phyloP scores from a whole-genome alignment of 2,797 vertebrate species.

The Amblyraja radiata region DNA sequence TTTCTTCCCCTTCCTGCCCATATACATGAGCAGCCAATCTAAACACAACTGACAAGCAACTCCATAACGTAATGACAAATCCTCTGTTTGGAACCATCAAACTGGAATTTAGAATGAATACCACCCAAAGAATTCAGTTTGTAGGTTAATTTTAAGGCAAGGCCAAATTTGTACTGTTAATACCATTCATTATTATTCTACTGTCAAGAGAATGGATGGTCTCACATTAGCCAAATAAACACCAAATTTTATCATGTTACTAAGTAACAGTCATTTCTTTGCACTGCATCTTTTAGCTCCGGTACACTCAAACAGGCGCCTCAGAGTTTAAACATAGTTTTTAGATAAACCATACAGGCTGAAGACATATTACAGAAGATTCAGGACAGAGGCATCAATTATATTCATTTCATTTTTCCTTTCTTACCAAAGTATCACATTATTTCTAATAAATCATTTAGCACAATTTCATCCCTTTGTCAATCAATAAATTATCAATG shows the following conservation, averaged over 20 bases:
- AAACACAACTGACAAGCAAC: neutral
- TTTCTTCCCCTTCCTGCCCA: too few relatives aligned
- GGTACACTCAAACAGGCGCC: neutral
- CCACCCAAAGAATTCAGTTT: constrained; percentile 2
- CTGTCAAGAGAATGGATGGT: neutral
- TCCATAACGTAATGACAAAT: neutral
- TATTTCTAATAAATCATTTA: neutral
- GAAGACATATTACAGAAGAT: neutral
- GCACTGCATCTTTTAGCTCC: neutral
- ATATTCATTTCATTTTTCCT: neutral
- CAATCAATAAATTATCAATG: constrained; percentile 13
- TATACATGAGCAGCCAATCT: neutral
- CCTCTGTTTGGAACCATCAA: neutral
- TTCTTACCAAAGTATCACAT: neutral
- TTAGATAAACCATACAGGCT: too few relatives aligned
- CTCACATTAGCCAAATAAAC: neutral
- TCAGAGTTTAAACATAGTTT: neutral
- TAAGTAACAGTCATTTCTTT: neutral
- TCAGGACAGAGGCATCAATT: neutral
- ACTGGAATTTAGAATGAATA: neutral
- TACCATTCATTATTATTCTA: neutral
- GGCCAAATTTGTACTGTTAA: neutral
- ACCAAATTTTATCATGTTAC: neutral
- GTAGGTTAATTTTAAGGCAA: neutral
- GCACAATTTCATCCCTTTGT: neutral